Evolutionary conservation across 2,113 vertebrate genomes (phyloP).

Genomic region (Cygnus buccinator): DNA sequence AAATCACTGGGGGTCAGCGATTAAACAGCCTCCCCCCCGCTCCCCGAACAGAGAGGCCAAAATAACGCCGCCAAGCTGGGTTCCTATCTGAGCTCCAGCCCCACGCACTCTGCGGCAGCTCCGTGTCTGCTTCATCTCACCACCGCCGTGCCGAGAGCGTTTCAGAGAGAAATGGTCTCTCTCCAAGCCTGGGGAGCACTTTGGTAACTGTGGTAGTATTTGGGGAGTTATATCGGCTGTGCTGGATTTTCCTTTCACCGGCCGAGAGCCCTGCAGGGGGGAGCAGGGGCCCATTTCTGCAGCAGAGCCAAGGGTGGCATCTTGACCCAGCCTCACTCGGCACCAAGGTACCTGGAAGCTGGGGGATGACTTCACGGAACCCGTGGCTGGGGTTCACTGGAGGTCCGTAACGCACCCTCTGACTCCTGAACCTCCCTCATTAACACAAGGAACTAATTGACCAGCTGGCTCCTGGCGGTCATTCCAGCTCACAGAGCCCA

Average conservation of each 20-base stretch:
- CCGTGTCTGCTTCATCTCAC: not conserved
- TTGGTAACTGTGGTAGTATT: not conserved
- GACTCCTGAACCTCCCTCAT: not conserved
- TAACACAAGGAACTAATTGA: not conserved
- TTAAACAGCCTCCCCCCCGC: not conserved
- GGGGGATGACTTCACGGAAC: not conserved
- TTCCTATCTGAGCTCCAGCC: not conserved
- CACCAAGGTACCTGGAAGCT: not conserved
- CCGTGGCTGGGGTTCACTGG: not conserved
- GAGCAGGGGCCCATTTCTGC: not conserved
- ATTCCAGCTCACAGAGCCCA: not conserved
- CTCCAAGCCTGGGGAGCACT: not conserved
- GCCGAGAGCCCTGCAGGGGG: not conserved
- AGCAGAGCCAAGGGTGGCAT: not conserved
- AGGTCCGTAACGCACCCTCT: not conserved
- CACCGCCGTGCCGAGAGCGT: not conserved
- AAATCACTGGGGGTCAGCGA: conserved; percentile 15
- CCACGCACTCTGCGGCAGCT: not conserved
- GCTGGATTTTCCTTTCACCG: not conserved
- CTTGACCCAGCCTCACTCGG: not conserved
- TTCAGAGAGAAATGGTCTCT: not conserved
- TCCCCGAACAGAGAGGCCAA: not conserved
- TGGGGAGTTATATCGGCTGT: not conserved
- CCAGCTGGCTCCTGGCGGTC: not conserved
- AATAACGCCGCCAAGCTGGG: not conserved